Evolutionary conservation across 2,797 vertebrate species (phyloP).

Genomic region (Sebastolobus altivelis): DNA sequence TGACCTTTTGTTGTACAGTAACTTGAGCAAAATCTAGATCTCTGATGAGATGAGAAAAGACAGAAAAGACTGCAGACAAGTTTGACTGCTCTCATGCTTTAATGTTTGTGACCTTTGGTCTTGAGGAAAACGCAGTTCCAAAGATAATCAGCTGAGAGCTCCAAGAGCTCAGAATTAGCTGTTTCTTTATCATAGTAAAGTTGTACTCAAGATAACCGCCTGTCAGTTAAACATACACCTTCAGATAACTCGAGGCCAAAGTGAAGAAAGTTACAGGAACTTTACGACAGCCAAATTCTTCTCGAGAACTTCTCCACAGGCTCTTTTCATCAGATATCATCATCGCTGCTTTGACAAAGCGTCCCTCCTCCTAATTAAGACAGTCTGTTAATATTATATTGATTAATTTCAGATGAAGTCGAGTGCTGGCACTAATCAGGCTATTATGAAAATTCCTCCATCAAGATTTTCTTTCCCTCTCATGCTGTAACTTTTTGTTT

Average conservation of each 20-base stretch:
- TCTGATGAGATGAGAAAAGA: slow-evolving; percentile 1
- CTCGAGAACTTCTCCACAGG: slow-evolving; percentile 32
- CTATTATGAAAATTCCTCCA: slow-evolving; percentile 35
- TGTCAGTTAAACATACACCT: slow-evolving; percentile 19
- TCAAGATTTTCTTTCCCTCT: slow-evolving; percentile 33
- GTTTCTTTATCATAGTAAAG: slow-evolving; percentile 4
- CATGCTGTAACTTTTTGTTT: slow-evolving; percentile 71
- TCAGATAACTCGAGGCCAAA: not conserved
- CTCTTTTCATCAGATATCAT: slow-evolving; percentile 46
- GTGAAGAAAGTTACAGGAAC: slow-evolving; percentile 40
- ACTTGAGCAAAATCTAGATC: not conserved
- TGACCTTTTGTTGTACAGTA: not conserved
- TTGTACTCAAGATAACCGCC: slow-evolving; percentile 1
- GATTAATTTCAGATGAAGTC: slow-evolving; percentile 58
- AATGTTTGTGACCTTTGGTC: not conserved
- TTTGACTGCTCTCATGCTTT: not conserved
- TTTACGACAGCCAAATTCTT: slow-evolving; percentile 30
- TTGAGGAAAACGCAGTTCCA: not conserved
- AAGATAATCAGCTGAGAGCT: slow-evolving; percentile 22
- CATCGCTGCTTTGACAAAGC: slow-evolving; percentile 37
- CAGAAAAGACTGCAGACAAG: not conserved
- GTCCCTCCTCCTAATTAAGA: slow-evolving; percentile 60
- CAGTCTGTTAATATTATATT: slow-evolving; percentile 59
- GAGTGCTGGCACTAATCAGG: slow-evolving; percentile 43
- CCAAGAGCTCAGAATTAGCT: not conserved